These are phyloP conservation scores for Drosophila meridionalis DNA, from an alignment of 2,888 invertebrate species.

Conservation along the genomic window DNA sequence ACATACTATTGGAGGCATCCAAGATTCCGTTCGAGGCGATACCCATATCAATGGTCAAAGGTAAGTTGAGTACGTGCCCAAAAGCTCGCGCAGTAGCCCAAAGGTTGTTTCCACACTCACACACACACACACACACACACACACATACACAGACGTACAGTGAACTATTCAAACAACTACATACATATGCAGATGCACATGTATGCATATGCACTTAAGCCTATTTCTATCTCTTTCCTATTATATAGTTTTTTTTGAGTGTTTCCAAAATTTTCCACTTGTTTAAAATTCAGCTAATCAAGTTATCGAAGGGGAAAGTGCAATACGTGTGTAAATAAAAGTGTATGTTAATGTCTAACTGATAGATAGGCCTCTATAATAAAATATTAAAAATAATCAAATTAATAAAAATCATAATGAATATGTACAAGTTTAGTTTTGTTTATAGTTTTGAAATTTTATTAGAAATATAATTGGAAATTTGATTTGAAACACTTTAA, in stretches of 20 bases:
- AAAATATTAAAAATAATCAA: background rate
- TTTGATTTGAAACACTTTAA: background rate
- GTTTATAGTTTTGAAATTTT: background rate
- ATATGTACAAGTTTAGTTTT: background rate
- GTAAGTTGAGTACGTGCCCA: constrained; percentile 85
- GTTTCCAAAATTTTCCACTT: constrained; percentile 66
- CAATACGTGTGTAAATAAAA: constrained; percentile 18
- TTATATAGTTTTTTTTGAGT: constrained; percentile 13
- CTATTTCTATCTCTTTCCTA: constrained; percentile 32
- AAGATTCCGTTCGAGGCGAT: constrained; percentile 89
- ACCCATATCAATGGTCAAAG: constrained; percentile 88
- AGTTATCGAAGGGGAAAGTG: constrained; percentile 52
- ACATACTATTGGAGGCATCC: constrained; percentile 89
- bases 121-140: constrained; percentile 2
- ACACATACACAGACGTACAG: background rate
- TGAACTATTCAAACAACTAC: background rate
- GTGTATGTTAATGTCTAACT: constrained; percentile 4
- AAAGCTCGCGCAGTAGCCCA: constrained; percentile 35
- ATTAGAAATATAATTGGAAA: background rate
- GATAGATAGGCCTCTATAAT: constrained; percentile 1
- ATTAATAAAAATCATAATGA: background rate
- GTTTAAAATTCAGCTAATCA: constrained; percentile 53
- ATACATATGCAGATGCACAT: background rate
- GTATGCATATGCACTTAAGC: constrained; percentile 38
- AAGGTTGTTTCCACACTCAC: constrained; percentile 39